These are phyloP conservation scores for Sebastes fasciatus DNA, from an alignment of 2,113 vertebrate genomes.

Conservation along the genomic window DNA sequence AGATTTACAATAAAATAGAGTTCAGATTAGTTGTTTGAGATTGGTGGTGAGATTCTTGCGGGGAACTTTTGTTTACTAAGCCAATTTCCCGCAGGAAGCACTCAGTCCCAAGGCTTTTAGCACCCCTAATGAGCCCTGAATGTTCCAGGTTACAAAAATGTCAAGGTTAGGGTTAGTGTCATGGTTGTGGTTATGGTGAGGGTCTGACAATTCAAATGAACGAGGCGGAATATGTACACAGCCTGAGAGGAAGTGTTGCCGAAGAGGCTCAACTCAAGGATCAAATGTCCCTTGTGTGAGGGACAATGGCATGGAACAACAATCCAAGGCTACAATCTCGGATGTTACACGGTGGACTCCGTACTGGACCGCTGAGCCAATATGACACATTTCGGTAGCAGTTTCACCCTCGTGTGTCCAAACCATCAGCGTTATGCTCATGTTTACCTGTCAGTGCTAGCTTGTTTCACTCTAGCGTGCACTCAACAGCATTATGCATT, in stretches of 20 bases:
- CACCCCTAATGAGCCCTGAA: background rate
- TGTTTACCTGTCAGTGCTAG: slow-evolving; percentile 18
- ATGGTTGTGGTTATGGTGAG: background rate
- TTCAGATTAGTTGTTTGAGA: background rate
- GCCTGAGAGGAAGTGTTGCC: slow-evolving; percentile 27
- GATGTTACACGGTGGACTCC: background rate
- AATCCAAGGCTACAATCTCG: background rate
- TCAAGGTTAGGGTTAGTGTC: slow-evolving; percentile 22
- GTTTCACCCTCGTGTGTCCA: slow-evolving; percentile 9
- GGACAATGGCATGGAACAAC: slow-evolving; percentile 7
- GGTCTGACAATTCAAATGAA: slow-evolving; percentile 15
- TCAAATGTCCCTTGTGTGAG: slow-evolving; percentile 47
- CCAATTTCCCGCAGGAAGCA: slow-evolving; percentile 14
- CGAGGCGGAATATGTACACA: slow-evolving; percentile 19
- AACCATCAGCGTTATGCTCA: background rate
- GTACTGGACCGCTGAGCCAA: background rate
- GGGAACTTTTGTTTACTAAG: background rate
- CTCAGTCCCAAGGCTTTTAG: slow-evolving; percentile 8
- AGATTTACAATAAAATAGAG: background rate
- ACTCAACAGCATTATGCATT: background rate
- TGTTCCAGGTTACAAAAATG: slow-evolving; percentile 23
- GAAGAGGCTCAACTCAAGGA: slow-evolving; percentile 39
- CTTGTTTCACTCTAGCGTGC: slow-evolving; percentile 4
- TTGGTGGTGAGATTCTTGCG: background rate
- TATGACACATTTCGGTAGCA: slow-evolving; percentile 10